Evolutionary conservation across 2,113 vertebrate species (phyloP), one percentile per base, ranked within the genome.

Genomic region (Serilophus lunatus): DNA sequence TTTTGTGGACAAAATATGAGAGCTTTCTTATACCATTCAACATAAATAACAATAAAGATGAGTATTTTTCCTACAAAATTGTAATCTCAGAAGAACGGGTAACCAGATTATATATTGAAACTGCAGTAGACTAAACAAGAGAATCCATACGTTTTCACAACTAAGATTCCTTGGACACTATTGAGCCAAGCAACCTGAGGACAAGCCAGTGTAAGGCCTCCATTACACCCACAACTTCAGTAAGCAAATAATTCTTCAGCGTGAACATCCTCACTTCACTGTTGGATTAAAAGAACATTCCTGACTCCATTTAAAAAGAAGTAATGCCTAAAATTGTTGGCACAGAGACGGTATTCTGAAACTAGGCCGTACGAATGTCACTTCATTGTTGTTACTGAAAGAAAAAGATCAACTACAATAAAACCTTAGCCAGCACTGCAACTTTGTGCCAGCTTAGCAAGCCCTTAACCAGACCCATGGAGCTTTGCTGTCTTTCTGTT

Each of bases 361-460:
- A 98, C 97, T 96, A 98, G 98, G 97, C 98, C 92, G 93, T 97
- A 97, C 92, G 96, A 98, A 98, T 97, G 97, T 97, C 97, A 97
- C 95, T 96, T 97, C 98, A 98, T 98, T 99, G 98, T 98, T 98
- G 96, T 79, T 95, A 94, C 77, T 97, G 97, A 98, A 98, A 97
- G 96, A 97, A 96, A 88, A 98, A 97, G 98, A 98, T 97, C 97
- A 89, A 96, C 97, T 95, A 91, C 96, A 96, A 97, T 97, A 97
- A 98, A 97, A 96, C 98, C 96, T 97, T 95, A 97, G 96, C 96
- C 93, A 97, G 94, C 95, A 90, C 86, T 87, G 97, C 93, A 96
- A 92, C 95, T 75, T 97, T 96, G 91, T 94, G 97, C 97, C 95
- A 96, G 80, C 97, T 97, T 98, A 98, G 98, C 98, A 98, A 91